phyloP scores from a whole-genome alignment of 2,888 invertebrate species.

The Clusia tigrina region DNA sequence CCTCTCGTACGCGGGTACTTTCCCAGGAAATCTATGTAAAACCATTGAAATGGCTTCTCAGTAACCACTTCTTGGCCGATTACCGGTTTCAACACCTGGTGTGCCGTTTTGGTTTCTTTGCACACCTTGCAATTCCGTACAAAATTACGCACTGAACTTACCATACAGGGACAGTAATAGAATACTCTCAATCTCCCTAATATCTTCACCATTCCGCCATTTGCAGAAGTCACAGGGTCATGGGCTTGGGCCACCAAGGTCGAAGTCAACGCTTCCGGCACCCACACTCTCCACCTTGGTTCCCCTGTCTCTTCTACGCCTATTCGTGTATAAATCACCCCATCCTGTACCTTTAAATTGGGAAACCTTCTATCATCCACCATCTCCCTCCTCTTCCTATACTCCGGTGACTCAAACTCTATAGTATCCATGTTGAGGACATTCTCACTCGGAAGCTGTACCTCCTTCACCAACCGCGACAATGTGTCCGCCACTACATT shows the following conservation, averaged over 20 bases:
- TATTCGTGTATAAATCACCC: background rate
- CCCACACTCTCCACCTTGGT: slow-evolving; percentile 26
- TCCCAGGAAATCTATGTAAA: slow-evolving; percentile 1
- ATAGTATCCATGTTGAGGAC: slow-evolving; percentile 15
- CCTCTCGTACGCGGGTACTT: background rate
- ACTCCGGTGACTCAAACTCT: slow-evolving; percentile 19
- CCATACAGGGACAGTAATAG: slow-evolving; percentile 35
- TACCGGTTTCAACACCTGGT: slow-evolving; percentile 6
- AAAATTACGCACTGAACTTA: slow-evolving; percentile 16
- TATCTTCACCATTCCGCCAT: slow-evolving; percentile 30
- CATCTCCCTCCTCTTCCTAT: slow-evolving; percentile 7
- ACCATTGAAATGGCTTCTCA: background rate
- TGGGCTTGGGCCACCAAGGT: slow-evolving; percentile 15
- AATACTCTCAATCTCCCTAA: slow-evolving; percentile 9
- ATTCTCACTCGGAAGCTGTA: too few species aligned
- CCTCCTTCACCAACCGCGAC: slow-evolving; percentile 19
- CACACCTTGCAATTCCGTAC: slow-evolving; percentile 20
- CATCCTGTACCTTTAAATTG: slow-evolving; percentile 19
- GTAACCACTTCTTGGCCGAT: background rate
- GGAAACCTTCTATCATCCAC: slow-evolving; percentile 20
- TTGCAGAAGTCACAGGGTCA: slow-evolving; percentile 11
- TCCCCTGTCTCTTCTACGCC: background rate
- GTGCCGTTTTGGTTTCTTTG: slow-evolving; percentile 22
- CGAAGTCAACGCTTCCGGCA: slow-evolving; percentile 18
- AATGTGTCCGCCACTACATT: slow-evolving; percentile 38